phyloP scores from a whole-genome alignment of 1,140 invertebrate genomes.

The Apis laboriosa region DNA sequence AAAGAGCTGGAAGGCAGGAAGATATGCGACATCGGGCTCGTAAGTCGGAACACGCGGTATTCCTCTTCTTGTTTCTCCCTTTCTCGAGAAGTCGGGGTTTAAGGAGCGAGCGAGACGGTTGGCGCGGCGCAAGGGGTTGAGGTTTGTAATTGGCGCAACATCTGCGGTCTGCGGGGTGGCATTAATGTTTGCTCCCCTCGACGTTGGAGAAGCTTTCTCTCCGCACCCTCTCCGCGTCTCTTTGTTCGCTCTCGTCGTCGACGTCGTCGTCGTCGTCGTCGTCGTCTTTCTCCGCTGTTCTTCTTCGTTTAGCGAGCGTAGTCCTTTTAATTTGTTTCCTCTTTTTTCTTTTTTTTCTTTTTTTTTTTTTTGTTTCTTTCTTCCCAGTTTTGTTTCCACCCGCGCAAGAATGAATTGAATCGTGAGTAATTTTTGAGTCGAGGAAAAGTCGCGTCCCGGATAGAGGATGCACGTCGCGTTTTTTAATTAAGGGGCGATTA shows the following conservation, averaged over 20 bases:
- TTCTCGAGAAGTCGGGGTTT: background rate
- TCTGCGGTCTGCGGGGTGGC: slow-evolving; percentile 79
- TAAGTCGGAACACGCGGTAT: slow-evolving; percentile 59
- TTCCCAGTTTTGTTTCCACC: slow-evolving; percentile 1
- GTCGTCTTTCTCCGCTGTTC: background rate
- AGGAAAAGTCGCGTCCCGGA: background rate
- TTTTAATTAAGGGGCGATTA: slow-evolving; percentile 20
- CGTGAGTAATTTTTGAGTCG: background rate
- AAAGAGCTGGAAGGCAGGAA: slow-evolving; percentile 37
- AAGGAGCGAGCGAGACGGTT: slow-evolving; percentile 20
- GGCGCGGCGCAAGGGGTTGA: slow-evolving; percentile 53
- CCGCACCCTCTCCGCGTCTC: background rate
- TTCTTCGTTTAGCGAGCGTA: background rate
- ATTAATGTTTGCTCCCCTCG: slow-evolving; percentile 77
- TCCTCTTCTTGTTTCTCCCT: slow-evolving; percentile 52
- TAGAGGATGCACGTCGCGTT: too few species aligned
- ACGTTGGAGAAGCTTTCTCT: slow-evolving; percentile 13
- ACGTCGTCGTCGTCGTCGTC: background rate
- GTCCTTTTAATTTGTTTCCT: slow-evolving; percentile 5
- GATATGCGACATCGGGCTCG: slow-evolving; percentile 37
- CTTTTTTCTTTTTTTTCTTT: background rate
- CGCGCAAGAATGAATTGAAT: slow-evolving; percentile 12
- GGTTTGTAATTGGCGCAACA: slow-evolving; percentile 81
- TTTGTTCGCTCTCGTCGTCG: slow-evolving; percentile 1
- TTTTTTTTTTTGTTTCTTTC: background rate